Evolutionary conservation across 2,113 vertebrate genomes (phyloP).

Genomic region (Syngnathus typhle): DNA sequence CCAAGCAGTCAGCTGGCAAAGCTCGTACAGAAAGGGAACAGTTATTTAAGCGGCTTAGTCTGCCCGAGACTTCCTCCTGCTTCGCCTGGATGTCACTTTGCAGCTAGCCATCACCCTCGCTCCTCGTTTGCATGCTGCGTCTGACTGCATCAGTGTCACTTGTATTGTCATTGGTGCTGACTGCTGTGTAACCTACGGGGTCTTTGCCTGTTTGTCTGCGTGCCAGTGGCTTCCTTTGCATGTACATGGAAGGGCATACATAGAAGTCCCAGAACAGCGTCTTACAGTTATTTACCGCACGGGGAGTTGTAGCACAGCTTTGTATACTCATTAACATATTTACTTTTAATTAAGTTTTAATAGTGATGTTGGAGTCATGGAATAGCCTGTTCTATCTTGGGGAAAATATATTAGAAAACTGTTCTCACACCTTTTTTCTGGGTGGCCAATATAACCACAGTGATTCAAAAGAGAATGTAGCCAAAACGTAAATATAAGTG

Average conservation of each 20-base stretch:
- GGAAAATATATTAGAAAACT: not conserved
- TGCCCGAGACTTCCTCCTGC: slow-evolving; percentile 1
- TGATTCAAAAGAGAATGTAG: too few relatives aligned
- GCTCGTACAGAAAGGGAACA: not conserved
- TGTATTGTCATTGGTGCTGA: slow-evolving; percentile 1
- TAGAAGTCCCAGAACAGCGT: not conserved
- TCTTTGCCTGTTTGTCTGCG: not conserved
- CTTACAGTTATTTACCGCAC: not conserved
- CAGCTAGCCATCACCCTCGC: not conserved
- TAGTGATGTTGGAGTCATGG: not conserved
- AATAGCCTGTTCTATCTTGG: not conserved
- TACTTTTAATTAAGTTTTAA: not conserved
- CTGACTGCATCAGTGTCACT: slow-evolving; percentile 8
- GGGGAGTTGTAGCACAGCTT: not conserved
- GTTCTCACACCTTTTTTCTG: not conserved
- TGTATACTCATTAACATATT: not conserved
- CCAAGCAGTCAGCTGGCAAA: not conserved
- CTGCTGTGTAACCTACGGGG: not conserved
- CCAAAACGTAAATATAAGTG: not conserved
- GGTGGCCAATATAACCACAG: not conserved
- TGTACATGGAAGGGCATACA: not conserved
- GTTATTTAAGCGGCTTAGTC: slow-evolving; percentile 5
- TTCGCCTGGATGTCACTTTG: slow-evolving; percentile 8
- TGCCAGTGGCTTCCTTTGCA: slow-evolving; percentile 3
- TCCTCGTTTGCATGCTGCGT: slow-evolving; percentile 10